These are phyloP conservation scores for Lagodon rhomboides DNA, from an alignment of 2,797 vertebrate genomes.

Conservation along the genomic window DNA sequence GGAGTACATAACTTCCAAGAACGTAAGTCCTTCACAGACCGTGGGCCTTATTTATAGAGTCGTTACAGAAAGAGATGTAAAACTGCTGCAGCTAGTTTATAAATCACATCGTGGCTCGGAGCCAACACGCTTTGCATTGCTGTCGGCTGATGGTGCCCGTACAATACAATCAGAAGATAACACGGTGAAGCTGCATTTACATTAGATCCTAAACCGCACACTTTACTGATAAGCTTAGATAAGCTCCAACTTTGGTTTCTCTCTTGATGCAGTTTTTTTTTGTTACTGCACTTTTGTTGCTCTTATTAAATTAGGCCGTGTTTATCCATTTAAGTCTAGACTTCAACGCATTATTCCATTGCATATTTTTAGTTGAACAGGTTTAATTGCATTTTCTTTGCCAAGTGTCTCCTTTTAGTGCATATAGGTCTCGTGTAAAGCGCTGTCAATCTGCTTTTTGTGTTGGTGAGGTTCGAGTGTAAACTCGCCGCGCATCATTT, in stretches of 20 bases:
- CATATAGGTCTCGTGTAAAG: background rate
- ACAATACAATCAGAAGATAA: conserved; percentile 14
- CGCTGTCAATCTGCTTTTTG: background rate
- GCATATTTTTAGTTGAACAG: background rate
- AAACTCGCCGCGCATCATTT: background rate
- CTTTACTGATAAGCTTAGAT: background rate
- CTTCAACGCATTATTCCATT: background rate
- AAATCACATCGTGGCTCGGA: conserved; percentile 45
- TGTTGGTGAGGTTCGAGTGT: background rate
- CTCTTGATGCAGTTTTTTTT: background rate
- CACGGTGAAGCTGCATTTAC: background rate
- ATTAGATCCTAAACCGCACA: background rate
- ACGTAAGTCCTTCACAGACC: conserved; percentile 83
- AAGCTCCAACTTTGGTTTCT: background rate
- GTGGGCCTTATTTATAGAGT: conserved; percentile 43
- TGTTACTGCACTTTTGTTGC: background rate
- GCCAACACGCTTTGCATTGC: conserved; percentile 21
- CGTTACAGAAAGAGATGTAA: conserved; percentile 34
- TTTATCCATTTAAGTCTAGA: background rate
- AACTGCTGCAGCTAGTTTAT: conserved; percentile 46
- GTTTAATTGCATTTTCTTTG: background rate
- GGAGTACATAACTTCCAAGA: conserved; percentile 97
- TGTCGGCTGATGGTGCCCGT: conserved; percentile 12
- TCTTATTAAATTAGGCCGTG: background rate
- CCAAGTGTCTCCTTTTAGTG: background rate